These are phyloP conservation scores for Drosophila pachea DNA, from an alignment of 1,140 invertebrate species.

Conservation along the genomic window DNA sequence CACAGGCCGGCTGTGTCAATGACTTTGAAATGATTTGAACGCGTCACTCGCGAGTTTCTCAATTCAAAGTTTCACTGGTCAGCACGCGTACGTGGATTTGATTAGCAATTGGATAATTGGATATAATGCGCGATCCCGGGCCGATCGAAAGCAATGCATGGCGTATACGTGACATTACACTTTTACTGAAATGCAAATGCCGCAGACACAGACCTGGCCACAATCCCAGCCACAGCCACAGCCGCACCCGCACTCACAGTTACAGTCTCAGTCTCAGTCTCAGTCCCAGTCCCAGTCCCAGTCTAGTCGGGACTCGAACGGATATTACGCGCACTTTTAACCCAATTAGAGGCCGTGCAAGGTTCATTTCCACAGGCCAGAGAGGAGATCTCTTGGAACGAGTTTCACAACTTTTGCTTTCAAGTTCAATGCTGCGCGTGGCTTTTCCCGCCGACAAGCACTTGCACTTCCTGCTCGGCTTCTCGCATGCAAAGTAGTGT, in stretches of 20 bases:
- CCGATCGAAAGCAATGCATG: constrained; percentile 41
- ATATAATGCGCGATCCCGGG: constrained; percentile 65
- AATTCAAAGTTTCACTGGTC: constrained; percentile 65
- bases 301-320: constrained; percentile 1
- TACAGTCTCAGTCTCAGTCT: too few species aligned
- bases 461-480: constrained; percentile 47
- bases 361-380: constrained; percentile 4
- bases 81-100: constrained; percentile 68
- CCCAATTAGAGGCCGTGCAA: constrained; percentile 44
- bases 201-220: background rate
- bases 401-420: constrained; percentile 60
- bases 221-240: background rate
- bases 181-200: constrained; percentile 14
- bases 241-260: too few species aligned
- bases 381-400: constrained; percentile 8
- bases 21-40: constrained; percentile 73
- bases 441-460: constrained; percentile 44
- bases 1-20: constrained; percentile 54
- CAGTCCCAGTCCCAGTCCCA: background rate
- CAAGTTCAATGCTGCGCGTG: constrained; percentile 66
- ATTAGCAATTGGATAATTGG: constrained; percentile 74
- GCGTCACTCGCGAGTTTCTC: constrained; percentile 61
- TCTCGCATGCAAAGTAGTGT: constrained; percentile 21
- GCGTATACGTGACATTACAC: constrained; percentile 38
- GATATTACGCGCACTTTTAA: constrained; percentile 59